Evolutionary conservation across 2,113 vertebrate genomes (phyloP).

Genomic region (Tragulus kanchil): DNA sequence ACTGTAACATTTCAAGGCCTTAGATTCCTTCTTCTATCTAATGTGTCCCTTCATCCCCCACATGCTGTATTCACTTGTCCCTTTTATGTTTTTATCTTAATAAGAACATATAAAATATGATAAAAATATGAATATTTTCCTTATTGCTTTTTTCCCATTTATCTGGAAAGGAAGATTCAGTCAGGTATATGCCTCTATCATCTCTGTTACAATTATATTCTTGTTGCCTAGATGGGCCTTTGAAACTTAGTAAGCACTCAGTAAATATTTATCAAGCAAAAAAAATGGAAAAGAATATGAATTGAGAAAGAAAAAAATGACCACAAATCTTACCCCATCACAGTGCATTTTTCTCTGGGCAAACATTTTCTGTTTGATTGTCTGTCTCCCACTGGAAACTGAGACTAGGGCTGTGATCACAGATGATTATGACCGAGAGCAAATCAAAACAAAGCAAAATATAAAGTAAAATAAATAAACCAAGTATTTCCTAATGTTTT

Average conservation of each 20-base stretch:
- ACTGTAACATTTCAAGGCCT: neutral
- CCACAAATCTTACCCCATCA: neutral
- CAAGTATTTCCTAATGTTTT: neutral
- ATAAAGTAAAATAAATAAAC: neutral
- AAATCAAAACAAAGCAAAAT: constrained; percentile 13
- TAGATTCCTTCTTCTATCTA: neutral
- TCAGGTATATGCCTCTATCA: neutral
- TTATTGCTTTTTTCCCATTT: neutral
- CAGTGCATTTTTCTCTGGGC: neutral
- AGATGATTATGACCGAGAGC: neutral
- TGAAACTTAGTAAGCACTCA: neutral
- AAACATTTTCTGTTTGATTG: neutral
- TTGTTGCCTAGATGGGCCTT: neutral
- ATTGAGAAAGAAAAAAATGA: neutral
- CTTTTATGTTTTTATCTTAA: neutral
- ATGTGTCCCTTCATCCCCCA: neutral
- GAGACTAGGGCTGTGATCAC: neutral
- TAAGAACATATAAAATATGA: neutral
- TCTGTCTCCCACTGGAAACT: neutral
- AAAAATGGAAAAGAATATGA: neutral
- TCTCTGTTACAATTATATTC: neutral
- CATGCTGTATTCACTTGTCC: neutral
- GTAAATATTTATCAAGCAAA: neutral
- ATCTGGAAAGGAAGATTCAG: constrained; percentile 13
- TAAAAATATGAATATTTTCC: neutral